These are phyloP conservation scores for Nannobrachium achirus DNA, from an alignment of 2,113 vertebrate species.

Conservation along the genomic window DNA sequence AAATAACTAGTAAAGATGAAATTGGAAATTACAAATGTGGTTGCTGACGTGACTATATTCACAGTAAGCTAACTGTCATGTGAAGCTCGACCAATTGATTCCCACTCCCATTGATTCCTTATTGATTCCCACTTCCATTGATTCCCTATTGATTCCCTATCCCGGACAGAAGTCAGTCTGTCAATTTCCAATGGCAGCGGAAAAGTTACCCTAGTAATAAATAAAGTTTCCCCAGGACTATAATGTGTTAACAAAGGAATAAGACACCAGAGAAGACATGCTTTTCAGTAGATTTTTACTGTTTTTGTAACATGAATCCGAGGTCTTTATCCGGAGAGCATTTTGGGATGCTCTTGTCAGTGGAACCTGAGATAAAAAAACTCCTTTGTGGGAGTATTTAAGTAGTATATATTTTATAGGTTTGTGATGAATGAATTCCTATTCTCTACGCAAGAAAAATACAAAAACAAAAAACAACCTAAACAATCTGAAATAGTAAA, in stretches of 20 bases:
- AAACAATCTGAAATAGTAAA: slow-evolving; percentile 60
- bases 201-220: too few relatives aligned
- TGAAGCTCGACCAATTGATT: too few relatives aligned
- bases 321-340: slow-evolving; percentile 71
- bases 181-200: too few relatives aligned
- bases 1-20: too few relatives aligned
- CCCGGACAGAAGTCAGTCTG: too few relatives aligned
- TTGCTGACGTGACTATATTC: too few relatives aligned
- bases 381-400: slow-evolving; percentile 71
- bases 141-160: too few relatives aligned
- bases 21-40: too few relatives aligned
- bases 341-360: slow-evolving; percentile 76
- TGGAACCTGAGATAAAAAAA: slow-evolving; percentile 84
- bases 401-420: slow-evolving; percentile 69
- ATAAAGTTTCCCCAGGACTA: too few relatives aligned
- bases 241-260: slow-evolving; percentile 51
- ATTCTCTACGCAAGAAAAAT: slow-evolving; percentile 59
- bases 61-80: too few relatives aligned
- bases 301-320: slow-evolving; percentile 79
- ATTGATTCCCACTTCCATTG: too few relatives aligned
- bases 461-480: slow-evolving; percentile 32
- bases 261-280: slow-evolving; percentile 53
- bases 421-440: slow-evolving; percentile 67
- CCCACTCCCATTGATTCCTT: too few relatives aligned
- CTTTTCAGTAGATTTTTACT: slow-evolving; percentile 79